Base-by-base conservation (phyloP, 2,888 invertebrate species). In the Apoda limacodes region DNA sequence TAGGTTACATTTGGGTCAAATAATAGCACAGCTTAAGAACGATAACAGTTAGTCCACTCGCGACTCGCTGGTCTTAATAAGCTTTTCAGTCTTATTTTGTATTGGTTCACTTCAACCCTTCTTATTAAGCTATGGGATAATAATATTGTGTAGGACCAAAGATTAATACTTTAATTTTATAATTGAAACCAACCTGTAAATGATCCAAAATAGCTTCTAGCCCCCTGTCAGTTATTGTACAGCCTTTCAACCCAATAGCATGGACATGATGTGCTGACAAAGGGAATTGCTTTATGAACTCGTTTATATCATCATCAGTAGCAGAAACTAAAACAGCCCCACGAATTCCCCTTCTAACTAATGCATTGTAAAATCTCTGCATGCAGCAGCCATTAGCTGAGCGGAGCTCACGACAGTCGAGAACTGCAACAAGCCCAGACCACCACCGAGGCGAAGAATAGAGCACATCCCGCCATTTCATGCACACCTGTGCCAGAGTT, bases 361-460 rank as follows among this genome's bases (percentile, higher is more conserved):
- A 78, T 28, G 92, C 92, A 43, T 89, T 88, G 64, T 92, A 93
- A 39, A 93, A 83, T 45, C 89, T 82, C 45, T 74, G 76, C 54
- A 66, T 65, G 61, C 74, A 82, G 45, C 70, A 71, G 25, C 60
- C 61, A 24, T 84, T 69, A 57, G 87, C 80, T 22, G 83, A 78
- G 28, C 92, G 83, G 40, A 92, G 71, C 52, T 95, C 93, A 28
- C 93, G 87, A 69, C 94, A 95, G 52, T 93, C 90, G 25, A 96
- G 80, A 31, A 92, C 90, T 1, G 95, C 94, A 46, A 92, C 82
- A 30, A 95, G 82, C 2, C 93, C 93, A 17, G 85, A 83, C 96
- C 96, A 97, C 78, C 89, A 93, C 30, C 89, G 83, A n/a, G 91
- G 90, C 48, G 90, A 87, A 33, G 93, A 86, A 71, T 97, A 97